Base-by-base conservation (phyloP, 2,888 invertebrate species). In the Tetramorium bicarinatum region DNA sequence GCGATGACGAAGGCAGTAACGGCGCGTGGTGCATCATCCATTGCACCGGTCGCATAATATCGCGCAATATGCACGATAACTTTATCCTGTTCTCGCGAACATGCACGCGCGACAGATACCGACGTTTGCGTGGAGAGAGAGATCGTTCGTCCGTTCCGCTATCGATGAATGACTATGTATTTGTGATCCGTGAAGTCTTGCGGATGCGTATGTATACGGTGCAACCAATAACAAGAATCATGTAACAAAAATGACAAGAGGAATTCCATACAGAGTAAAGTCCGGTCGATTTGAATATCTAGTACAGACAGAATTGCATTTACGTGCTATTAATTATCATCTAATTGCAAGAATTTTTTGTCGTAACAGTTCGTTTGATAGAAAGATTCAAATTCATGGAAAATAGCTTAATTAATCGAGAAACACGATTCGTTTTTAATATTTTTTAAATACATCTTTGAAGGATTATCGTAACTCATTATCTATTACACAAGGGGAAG, bases 1-100 rank as follows among this genome's bases (percentile, higher is more conserved):
- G 66, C 83, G 59, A 67, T 44, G 72, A 41, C 62, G 69, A 13
- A 59, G 59, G 56, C 44, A 34, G 56, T 25, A 44, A 54, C 56
- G 47, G 25, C 44, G 76, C 62, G 77, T 62, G 29, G 29, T 44
- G 59, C 47, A 82, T 59, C 64, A 59, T 79, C 47, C 66, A 56
- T 64, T 49, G 62, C 47, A 38, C 13, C 74, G 52, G 21, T 64
- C 44, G 82, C 66, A 29, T 67, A 82, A 81, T 67, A 81, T 81
- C 64, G 52, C 49, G 67, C 56, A 25, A 47, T 82, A 81, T 38
- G 47, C 56, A 21, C 44, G 29, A 71, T 72, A 72, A 72, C 74
- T 72, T 72, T 59, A 79, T 52, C 56, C n/a, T 44, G 44, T 77
- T 69, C 54, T 15, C 74, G 41, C 54, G 21, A 38, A 80, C 47